Evolutionary conservation across 2,113 vertebrate genomes (phyloP).

Genomic region (Saccopteryx leptura): DNA sequence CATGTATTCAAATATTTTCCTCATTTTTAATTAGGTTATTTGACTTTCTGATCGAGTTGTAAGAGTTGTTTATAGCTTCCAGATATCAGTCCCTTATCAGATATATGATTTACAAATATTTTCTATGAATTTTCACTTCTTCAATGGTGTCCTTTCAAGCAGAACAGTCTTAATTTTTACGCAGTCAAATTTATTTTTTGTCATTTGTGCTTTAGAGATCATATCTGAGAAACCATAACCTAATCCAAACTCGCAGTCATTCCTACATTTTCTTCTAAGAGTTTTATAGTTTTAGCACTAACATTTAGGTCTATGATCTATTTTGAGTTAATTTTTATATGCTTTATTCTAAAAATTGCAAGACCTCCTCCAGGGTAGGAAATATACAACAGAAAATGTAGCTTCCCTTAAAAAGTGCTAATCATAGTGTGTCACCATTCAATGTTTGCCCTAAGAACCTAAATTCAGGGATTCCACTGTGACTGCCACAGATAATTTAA

Average conservation of each 20-base stretch:
- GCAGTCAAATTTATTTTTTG: not conserved
- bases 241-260: not conserved
- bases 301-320: not conserved
- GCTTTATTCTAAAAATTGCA: constrained; percentile 30
- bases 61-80: constrained; percentile 28
- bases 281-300: constrained; percentile 12
- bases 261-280: constrained; percentile 31
- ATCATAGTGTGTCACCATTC: not conserved
- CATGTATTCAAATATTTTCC: not conserved
- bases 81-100: not conserved
- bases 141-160: not conserved
- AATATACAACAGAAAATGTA: constrained; percentile 1
- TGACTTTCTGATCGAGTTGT: not conserved
- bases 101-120: constrained; percentile 1
- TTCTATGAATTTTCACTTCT: constrained; percentile 4
- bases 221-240: not conserved
- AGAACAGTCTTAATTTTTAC: constrained; percentile 14
- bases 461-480: constrained; percentile 13
- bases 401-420: not conserved
- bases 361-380: not conserved
- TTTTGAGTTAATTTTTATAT: not conserved
- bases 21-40: not conserved
- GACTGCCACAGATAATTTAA: constrained; percentile 6
- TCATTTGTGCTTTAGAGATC: constrained; percentile 4
- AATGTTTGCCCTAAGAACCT: not conserved